These are phyloP conservation scores for Paramormyrops kingsleyae DNA, from an alignment of 2,113 vertebrate genomes.

Conservation along the genomic window DNA sequence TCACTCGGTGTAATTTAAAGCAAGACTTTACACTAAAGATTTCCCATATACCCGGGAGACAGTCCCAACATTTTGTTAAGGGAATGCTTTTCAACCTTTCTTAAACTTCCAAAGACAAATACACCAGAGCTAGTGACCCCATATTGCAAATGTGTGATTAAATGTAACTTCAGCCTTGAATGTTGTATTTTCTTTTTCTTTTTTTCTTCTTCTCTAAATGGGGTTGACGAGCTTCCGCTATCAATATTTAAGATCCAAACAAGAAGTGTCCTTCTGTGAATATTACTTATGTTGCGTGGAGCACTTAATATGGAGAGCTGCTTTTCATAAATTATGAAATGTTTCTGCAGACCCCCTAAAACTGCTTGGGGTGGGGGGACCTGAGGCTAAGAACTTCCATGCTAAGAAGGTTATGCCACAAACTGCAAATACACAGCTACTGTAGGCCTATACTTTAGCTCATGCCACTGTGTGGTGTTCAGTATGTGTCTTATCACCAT, in stretches of 20 bases:
- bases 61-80: not conserved
- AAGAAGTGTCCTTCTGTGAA: not conserved
- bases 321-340: not conserved
- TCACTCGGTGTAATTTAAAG: not conserved
- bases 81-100: not conserved
- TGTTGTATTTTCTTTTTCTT: not conserved
- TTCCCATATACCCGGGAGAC: not conserved
- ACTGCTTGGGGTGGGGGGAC: not conserved
- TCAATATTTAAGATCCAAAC: not conserved
- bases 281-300: not conserved
- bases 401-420: not conserved
- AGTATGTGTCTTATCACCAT: not conserved
- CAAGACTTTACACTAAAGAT: not conserved
- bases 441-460: not conserved
- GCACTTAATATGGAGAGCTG: not conserved
- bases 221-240: not conserved
- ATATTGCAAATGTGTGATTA: not conserved
- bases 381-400: not conserved
- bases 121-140: not conserved
- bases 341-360: not conserved
- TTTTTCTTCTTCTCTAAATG: not conserved
- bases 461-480: not conserved
- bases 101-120: not conserved
- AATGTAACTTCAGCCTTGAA: not conserved
- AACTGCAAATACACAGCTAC: not conserved